Conservation (phyloP, 2,888 invertebrate genomes). For the Rosalia funebris region DNA sequence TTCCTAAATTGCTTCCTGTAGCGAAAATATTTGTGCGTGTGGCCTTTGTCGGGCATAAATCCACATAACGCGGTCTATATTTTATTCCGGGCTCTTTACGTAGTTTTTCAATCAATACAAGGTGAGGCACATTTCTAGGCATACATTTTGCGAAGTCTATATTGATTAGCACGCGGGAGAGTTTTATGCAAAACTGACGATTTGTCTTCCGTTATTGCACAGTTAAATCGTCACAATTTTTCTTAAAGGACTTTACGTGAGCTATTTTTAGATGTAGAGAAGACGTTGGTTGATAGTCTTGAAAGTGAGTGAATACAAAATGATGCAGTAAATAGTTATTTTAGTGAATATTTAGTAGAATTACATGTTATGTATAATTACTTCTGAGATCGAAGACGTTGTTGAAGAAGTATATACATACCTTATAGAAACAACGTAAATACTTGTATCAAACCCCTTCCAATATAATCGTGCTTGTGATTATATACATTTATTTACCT, state of each 20-base stretch:
- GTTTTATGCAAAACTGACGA: not conserved
- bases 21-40: constrained; percentile 18
- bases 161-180: not conserved
- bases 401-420: too few relatives aligned
- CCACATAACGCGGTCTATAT: constrained; percentile 14
- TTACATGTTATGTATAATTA: too few relatives aligned
- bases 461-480: too few relatives aligned
- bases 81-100: constrained; percentile 10
- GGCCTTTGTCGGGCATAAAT: constrained; percentile 14
- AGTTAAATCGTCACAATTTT: not conserved
- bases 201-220: not conserved
- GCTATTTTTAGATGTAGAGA: not conserved
- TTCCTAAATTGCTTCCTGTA: constrained; percentile 17
- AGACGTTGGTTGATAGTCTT: too few relatives aligned
- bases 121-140: constrained; percentile 4
- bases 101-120: constrained; percentile 18
- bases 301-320: too few relatives aligned
- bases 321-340: too few relatives aligned
- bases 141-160: not conserved
- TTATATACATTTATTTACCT: too few relatives aligned
- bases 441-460: too few relatives aligned
- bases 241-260: not conserved
- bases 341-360: too few relatives aligned
- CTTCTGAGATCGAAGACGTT: too few relatives aligned
- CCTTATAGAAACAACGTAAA: too few relatives aligned